Evolutionary conservation across 2,888 invertebrate species (phyloP).

Genomic region (Nesidiocoris tenuis): DNA sequence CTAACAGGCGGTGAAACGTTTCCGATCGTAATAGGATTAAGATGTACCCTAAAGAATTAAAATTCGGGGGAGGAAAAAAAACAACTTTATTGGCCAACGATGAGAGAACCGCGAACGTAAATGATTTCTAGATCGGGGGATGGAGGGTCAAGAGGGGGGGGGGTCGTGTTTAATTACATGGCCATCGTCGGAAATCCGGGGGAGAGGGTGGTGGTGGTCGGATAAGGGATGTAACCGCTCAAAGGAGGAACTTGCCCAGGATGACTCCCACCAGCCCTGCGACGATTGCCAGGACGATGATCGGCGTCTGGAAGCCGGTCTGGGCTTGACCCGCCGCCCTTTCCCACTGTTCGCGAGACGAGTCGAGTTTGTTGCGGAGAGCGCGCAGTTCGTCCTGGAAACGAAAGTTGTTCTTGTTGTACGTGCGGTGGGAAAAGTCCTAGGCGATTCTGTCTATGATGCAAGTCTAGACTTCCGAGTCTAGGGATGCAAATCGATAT

Average conservation of each 20-base stretch:
- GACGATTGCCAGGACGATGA: slow-evolving; percentile 66
- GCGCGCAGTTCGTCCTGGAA: slow-evolving; percentile 67
- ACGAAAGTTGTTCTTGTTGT: too few species aligned
- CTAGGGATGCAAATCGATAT: too few species aligned
- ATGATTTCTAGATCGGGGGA: not conserved
- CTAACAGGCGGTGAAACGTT: slow-evolving; percentile 2
- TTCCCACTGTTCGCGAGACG: slow-evolving; percentile 55
- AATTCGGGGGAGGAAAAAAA: not conserved
- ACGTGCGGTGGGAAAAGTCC: too few species aligned
- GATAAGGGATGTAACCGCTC: slow-evolving; percentile 57
- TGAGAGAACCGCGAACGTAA: too few species aligned
- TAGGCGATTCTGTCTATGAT: too few species aligned
- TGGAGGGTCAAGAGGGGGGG: not conserved
- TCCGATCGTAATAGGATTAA: not conserved
- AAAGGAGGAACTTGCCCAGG: slow-evolving; percentile 79
- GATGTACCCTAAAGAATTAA: not conserved
- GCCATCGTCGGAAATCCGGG: not conserved
- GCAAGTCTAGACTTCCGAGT: too few species aligned
- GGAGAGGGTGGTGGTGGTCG: slow-evolving; percentile 1
- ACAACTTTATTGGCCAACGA: not conserved
- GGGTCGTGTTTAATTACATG: slow-evolving; percentile 45
- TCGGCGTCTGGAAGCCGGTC: slow-evolving; percentile 55
- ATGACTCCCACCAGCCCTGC: slow-evolving; percentile 72
- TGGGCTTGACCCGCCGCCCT: slow-evolving; percentile 26
- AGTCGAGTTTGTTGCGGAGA: slow-evolving; percentile 57